Conservation (phyloP, 2,113 vertebrate species). For the Hippocampus abdominalis region DNA sequence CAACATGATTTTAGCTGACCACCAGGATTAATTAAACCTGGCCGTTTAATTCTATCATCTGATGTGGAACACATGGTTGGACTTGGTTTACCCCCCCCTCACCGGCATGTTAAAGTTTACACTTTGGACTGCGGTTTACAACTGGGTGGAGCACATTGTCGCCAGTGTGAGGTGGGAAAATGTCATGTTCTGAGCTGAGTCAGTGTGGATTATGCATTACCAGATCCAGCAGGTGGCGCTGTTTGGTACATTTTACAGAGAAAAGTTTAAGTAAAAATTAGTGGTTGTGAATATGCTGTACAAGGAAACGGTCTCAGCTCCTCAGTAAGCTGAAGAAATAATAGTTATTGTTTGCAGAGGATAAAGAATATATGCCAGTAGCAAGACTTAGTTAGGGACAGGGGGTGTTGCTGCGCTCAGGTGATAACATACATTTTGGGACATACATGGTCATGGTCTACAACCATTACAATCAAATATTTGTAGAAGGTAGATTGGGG, state of each 20-base stretch:
- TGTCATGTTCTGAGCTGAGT: neutral
- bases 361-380: neutral
- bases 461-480: too few species aligned
- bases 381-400: too few species aligned
- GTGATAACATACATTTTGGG: too few species aligned
- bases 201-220: neutral
- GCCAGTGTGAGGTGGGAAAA: neutral
- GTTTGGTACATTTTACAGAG: neutral
- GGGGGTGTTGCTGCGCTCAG: too few species aligned
- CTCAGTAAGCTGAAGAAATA: too few species aligned
- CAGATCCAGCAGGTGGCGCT: neutral
- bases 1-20: constrained; percentile 2
- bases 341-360: neutral
- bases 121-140: neutral
- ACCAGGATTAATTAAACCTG: neutral
- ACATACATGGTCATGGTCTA: too few species aligned
- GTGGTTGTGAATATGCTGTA: too few species aligned
- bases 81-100: neutral
- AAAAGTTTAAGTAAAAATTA: neutral
- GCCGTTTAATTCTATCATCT: neutral
- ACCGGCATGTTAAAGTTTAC: neutral
- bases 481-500: too few species aligned
- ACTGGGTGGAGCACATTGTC: constrained; percentile 2
- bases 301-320: too few species aligned
- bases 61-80: constrained; percentile 5